Percentiles rank a stretch among this genome's conserved stretches.
phyloP scores from a whole-genome alignment of 30 jellyfish, hydroid and myxozoan species.

The Chrysaora quinquecirrha region DNA sequence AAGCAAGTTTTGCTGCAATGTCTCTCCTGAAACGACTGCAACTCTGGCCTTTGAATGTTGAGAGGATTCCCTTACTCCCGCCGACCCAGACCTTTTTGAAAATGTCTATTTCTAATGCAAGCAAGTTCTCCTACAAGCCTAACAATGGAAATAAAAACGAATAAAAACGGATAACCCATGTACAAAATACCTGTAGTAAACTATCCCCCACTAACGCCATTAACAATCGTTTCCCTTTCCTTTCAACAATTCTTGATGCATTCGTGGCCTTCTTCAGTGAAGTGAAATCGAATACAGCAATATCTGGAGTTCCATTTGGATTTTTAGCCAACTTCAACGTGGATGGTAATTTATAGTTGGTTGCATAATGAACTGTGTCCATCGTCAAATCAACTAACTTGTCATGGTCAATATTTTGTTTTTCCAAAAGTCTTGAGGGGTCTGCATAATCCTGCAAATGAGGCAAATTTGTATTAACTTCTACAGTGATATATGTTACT shows the following conservation, averaged over 20 bases:
- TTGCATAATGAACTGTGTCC: constrained; percentile 93
- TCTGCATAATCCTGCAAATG: constrained; percentile 77
- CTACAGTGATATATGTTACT: too few relatives aligned
- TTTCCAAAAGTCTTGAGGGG: constrained; percentile 77
- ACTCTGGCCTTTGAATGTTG: too few relatives aligned
- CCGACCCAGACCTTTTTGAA: too few relatives aligned
- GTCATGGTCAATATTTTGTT: constrained; percentile 79
- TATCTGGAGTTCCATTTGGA: constrained; percentile 94
- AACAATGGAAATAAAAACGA: too few relatives aligned
- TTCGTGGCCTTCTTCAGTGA: constrained; percentile 96
- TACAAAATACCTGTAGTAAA: constrained; percentile 90
- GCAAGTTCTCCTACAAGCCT: too few relatives aligned
- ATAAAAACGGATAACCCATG: too few relatives aligned
- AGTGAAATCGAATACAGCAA: constrained; percentile 96
- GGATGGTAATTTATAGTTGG: constrained; percentile 89
- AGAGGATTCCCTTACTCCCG: too few relatives aligned
- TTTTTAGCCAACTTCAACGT: constrained; percentile 63
- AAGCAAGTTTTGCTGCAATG: too few relatives aligned
- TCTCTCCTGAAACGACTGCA: too few relatives aligned
- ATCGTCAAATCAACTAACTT: constrained; percentile 70
- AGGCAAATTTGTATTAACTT: too few relatives aligned
- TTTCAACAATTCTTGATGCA: constrained; percentile 89
- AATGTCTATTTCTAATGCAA: too few relatives aligned
- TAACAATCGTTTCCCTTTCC: constrained; percentile 84
- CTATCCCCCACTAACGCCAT: constrained; percentile 98